Base-by-base conservation (phyloP, 2,113 vertebrate species). In the Erythrolamprus reginae region DNA sequence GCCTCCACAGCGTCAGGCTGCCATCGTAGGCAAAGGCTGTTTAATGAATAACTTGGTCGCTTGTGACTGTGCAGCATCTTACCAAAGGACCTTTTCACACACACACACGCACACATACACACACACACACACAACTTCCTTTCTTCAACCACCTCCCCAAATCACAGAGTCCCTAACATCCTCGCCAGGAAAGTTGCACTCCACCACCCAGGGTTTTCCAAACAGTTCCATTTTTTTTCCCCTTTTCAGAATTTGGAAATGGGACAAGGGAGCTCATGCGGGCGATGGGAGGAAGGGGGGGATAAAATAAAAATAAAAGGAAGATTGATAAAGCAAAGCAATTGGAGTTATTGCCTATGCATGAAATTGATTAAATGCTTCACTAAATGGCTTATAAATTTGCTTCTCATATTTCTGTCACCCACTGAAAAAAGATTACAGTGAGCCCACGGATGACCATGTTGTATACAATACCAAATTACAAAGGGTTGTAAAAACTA, bases 301-400 rank as follows among this genome's bases (percentile, higher is more conserved):
- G 12, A 1, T 4, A 3, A 10, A 5, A 38, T 77, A 77, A 50
- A 58, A 77, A 90, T 51, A 92, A 95, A 96, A 96, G 94, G 95
- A 96, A 97, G 97, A 97, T 97, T 97, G 97, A 97, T 97, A 97
- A 97, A 97, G 96, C 94, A 95, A 96, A 96, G 96, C 96, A 96
- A 97, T 97, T 92, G 38, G 95, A 95, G 95, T 97, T 97, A 96
- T 97, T 97, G 97, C 96, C 96, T 97, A 97, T 97, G 97, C 97
- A 97, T 98, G 97, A 97, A 98, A 98, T 97, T 97, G 97, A 98
- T 98, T 97, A 97, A 98, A 97, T 97, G 97, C 97, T 97, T 97
- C 96, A 93, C 97, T 97, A 98, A 98, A 98, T 97, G 97, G 97
- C 97, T 98, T 98, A 97, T 97, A 97, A 97, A 97, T 98, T 97